Evolutionary conservation across 1,140 invertebrate genomes (phyloP).

Genomic region (Formica exsecta): DNA sequence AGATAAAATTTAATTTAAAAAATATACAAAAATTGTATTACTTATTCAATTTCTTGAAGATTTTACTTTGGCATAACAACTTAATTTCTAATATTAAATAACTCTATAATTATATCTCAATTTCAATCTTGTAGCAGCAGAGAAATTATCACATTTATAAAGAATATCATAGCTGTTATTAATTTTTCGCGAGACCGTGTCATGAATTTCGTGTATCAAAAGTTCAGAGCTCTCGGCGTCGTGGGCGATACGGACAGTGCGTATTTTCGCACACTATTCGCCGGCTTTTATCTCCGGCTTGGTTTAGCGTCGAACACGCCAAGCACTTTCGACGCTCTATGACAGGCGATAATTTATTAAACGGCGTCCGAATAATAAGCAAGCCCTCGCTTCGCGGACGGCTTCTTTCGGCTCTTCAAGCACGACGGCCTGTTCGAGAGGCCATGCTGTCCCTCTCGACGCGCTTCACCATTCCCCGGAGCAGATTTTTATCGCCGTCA

Average conservation of each 20-base stretch:
- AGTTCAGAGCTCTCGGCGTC: neutral
- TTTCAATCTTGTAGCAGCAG: neutral
- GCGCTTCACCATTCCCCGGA: constrained; percentile 38
- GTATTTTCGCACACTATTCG: constrained; percentile 22
- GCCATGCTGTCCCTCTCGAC: constrained; percentile 59
- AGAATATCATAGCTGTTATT: neutral
- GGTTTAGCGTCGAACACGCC: neutral
- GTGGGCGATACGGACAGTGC: neutral
- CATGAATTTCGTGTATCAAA: neutral
- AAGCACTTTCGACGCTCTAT: constrained; percentile 30
- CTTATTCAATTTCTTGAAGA: neutral
- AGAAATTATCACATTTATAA: neutral
- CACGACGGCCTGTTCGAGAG: constrained; percentile 53
- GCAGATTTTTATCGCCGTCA: constrained; percentile 74
- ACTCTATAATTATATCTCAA: neutral
- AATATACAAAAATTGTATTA: neutral
- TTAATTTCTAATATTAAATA: no score
- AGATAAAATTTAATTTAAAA: constrained; percentile 2
- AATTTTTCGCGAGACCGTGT: neutral
- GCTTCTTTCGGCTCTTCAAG: constrained; percentile 41
- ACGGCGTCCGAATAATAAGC: constrained; percentile 59
- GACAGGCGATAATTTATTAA: constrained; percentile 60
- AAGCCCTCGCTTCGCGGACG: constrained; percentile 36
- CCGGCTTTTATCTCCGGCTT: neutral
- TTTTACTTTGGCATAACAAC: no score